Percentiles rank a stretch among this genome's conserved stretches.
These are phyloP conservation scores for Falco punctatus DNA, from an alignment of 2,113 vertebrate species.

Conservation along the genomic window DNA sequence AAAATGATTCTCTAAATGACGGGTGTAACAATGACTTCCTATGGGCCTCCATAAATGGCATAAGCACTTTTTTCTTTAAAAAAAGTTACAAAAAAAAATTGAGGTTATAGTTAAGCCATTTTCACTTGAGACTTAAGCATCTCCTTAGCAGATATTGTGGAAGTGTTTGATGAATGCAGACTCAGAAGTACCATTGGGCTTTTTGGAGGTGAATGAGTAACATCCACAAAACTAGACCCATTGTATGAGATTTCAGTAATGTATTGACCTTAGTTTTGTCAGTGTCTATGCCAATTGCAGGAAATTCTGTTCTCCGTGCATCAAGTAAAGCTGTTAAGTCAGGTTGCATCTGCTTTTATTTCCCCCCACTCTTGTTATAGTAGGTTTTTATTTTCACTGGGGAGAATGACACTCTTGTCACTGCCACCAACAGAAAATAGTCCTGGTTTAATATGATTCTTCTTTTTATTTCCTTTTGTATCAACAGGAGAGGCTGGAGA, in stretches of 20 bases:
- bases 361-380: background rate
- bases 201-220: background rate
- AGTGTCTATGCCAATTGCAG: background rate
- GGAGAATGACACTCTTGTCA: background rate
- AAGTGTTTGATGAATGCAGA: background rate
- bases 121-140: background rate
- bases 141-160: background rate
- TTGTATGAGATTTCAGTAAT: background rate
- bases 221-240: background rate
- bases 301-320: background rate
- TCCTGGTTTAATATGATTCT: background rate
- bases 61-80: background rate
- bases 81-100: background rate
- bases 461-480: slow-evolving; percentile 1
- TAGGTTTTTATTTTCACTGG: background rate
- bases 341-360: background rate
- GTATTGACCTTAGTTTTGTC: background rate
- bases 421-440: background rate
- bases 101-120: background rate
- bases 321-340: background rate
- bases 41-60: background rate
- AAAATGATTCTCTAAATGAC: background rate
- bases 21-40: background rate
- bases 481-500: slow-evolving; percentile 88
- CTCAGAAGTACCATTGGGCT: background rate